Base-by-base conservation (phyloP, 2,113 vertebrate species). In the Marmota flaviventris region DNA sequence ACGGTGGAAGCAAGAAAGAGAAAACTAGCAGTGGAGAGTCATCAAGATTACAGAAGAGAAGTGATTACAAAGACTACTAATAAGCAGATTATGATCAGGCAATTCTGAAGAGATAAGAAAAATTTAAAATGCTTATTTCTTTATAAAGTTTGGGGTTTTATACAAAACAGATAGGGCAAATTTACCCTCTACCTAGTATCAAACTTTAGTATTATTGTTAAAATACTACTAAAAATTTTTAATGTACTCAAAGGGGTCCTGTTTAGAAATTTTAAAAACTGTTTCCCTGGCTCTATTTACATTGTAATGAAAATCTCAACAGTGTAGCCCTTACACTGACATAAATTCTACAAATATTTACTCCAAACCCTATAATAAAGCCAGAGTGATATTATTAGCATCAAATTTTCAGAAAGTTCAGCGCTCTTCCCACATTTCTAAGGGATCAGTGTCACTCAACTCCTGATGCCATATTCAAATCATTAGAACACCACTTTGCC, bases 191-290 rank as follows among this genome's bases (percentile, higher is more conserved):
- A 87, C 53, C 48, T 63, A 85, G n/a, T 81, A 45, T 29, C 76
- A 93, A 89, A 84, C 9, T 86, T 92, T 56, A 72, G 22, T 77
- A 76, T 88, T 79, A 75, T 75, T 61, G 83, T 45, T 88, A 82
- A 91, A 95, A 86, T 58, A 91, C 7, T 58, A 37, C 20, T 85
- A 3, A 58, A 84, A 96, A 96, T 69, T 72, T 27, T 76, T 81
- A 94, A 86, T 42, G 13, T 83, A 24, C 18, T 94, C 34, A 97
- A 95, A 75, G 70, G 53, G 29, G 25, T 61, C 82, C 37, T 32
- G 89, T 20, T 95, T 96, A 24, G 72, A 96, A 95, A 87, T 93
- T 84, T 72, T 77, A 87, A 34, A n/a, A 95, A 67, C 81, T 84
- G 79, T 88, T 63, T 88, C 56, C 79, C 76, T 92, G 27, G 29